phyloP scores from a whole-genome alignment of 2,888 invertebrate genomes.

The Apamea anceps region DNA sequence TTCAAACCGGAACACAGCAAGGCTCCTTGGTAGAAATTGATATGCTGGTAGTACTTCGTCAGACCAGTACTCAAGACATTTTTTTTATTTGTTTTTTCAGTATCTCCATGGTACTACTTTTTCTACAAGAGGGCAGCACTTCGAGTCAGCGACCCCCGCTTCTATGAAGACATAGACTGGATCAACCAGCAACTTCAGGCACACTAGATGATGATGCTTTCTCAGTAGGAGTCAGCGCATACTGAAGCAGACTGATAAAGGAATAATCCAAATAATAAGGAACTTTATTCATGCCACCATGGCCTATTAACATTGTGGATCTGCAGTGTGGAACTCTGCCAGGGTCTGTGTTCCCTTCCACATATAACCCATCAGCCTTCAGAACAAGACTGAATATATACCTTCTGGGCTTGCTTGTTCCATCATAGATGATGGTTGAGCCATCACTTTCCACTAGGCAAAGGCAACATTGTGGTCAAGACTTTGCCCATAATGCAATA shows the following conservation, averaged over 20 bases:
- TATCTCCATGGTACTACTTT: conserved; percentile 96
- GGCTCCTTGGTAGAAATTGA: neutral
- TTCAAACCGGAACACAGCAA: neutral
- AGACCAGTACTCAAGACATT: neutral
- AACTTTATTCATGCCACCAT: conserved; percentile 20
- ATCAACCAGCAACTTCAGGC: conserved; percentile 90
- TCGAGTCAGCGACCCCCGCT: conserved; percentile 96
- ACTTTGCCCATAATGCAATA: too few species aligned
- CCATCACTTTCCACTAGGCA: too few species aligned
- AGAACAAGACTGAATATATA: neutral
- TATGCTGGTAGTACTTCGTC: neutral
- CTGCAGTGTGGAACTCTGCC: neutral
- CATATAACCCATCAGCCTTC: neutral
- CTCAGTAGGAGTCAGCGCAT: neutral
- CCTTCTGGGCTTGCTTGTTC: too few species aligned
- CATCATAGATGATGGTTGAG: too few species aligned
- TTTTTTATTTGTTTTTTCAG: conserved; percentile 88
- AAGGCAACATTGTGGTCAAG: too few species aligned
- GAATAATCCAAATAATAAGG: conserved; percentile 23
- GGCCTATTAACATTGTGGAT: conserved; percentile 12
- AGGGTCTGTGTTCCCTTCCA: neutral
- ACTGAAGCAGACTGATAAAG: conserved; percentile 34
- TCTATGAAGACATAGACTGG: conserved; percentile 97
- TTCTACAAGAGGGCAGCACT: conserved; percentile 97
- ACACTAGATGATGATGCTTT: conserved; percentile 60